Evolutionary conservation across 2,797 vertebrate species (phyloP), one percentile per base, ranked within the genome.

Genomic region (Sphenopsis melanotis): DNA sequence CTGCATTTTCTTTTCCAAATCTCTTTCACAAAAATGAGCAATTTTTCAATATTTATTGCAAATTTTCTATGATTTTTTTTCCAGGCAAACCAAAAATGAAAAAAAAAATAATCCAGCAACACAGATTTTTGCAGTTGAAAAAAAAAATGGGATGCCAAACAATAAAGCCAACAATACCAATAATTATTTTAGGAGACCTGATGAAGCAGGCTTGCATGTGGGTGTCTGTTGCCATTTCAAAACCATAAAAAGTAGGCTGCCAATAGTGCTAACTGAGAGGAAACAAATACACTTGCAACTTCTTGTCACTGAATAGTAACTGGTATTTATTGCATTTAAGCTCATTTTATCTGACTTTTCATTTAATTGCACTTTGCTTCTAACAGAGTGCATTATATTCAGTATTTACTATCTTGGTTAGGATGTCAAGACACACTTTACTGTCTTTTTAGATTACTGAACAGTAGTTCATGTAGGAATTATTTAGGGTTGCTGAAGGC

Each of bases 331-430:
- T 95, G 70, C n/a, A 72, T 94, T 95, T 93, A 83, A 88, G 50
- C 34, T 91, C 39, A 92, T 92, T 95, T 94, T 93, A 95, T 93
- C 91, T 88, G 93, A 91, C 84, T 96, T 93, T 95, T 95, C 92
- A 95, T 97, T 96, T 95, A 95, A 96, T 96, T 96, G 94, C 84
- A 87, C 55, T 95, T 96, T 83, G 61, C 65, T 96, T 55, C 69
- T 95, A 85, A 83, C 26, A 83, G 61, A 94, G 55, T 94, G 82
- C 82, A 88, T 96, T 92, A 81, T 93, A 96, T 95, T 92, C 96
- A 96, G 95, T 95, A 95, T 97, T 97, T 94, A 95, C 39, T 83
- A 36, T 78, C 87, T 80, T 91, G 91, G 76, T 95, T 94, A 95
- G 89, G 79, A 92, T 96, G 87, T 94, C 82, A 94, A 91, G 76